Base-by-base conservation (phyloP, 2,113 vertebrate species). In the Rattus rattus region DNA sequence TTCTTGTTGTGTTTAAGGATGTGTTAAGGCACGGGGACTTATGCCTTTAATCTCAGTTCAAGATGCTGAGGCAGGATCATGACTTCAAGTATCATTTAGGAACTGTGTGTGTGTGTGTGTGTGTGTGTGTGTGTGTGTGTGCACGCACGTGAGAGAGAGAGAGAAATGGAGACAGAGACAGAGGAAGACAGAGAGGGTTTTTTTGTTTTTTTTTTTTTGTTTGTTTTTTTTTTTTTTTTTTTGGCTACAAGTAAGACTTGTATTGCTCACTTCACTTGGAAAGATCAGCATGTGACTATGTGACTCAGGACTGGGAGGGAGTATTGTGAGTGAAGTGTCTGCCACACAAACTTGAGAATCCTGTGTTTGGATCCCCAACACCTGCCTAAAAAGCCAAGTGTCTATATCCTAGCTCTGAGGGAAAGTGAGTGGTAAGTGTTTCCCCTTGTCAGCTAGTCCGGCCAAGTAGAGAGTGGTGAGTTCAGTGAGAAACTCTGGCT, bases 1-100 rank as follows among this genome's bases (percentile, higher is more conserved):
- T 92, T 94, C 69, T 94, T 4, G n/a, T 43, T 89, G 2, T 83
- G n/a, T 90, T 95, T 91, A 81, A 86, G 49, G 88, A 72, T 79
- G 30, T 56, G 56, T 19, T 76, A 84, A 54, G 47, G 11, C 61
- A 52, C 70, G 67, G 85, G 54, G 63, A 43, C 43, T 67, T 47
- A 8, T 49, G 39, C 61, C 28, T 12, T 39, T 67, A 30, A 67
- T 36, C 63, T 67, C 81, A 47, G 59, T 28, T 47, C 28, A 69
- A 52, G 63, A 87, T 7, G 24, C 59, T 43, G n/a, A 43, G 56
- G 39, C 24, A 84, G n/a, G 61, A 33, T 47, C 33, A 43, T 67
- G 17, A 36, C 47, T 36, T 69, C 10, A 52, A 69, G 63, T 20
- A 26, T 52, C 30, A 70, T 67, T 86, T 4, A 70, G n/a, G 30